Evolutionary conservation across 2,113 vertebrate species (phyloP), one percentile per base, ranked within the genome.

Genomic region (Cavia aperea): DNA sequence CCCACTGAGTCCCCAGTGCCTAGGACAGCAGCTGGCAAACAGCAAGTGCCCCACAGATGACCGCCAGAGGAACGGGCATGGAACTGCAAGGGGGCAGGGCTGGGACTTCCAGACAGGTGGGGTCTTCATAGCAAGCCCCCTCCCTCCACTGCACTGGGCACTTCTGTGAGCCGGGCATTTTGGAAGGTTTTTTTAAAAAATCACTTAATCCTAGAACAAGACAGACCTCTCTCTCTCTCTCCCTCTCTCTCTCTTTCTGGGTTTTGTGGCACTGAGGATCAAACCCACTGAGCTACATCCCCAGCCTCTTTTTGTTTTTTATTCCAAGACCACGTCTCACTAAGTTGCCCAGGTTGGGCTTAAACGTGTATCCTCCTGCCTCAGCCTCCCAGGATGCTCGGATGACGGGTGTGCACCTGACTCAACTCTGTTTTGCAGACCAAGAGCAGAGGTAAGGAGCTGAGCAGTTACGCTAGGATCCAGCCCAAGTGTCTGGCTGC

Each of bases 391-490:
- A 54, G 77, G 56, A 54, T 36, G 24, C 4, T 56, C 51, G 77
- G 49, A 79, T 54, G 33, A 56, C 49, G 36, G 49, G 51, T 36
- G 77, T 56, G 49, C 51, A 36, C 46, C 75, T 3, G 7, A 46
- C 46, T 19, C 65, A 21, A 13, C n/a, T 86, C 86, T 10, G 10
- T n/a, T 62, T 73, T 82, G 54, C 75, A 93, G 65, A 78, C 78
- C 18, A 21, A 68, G 54, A 36, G 16, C 0, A 0, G 11, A 31
- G 7, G 23, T 14, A 11, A 31, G 10, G 23, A 16, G 7, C 21
- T 26, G 33, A 15, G 2, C 21, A 14, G 4, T 4, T 39, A 7
- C 7, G 68, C 36, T 10, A 15, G 1, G 68, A 21, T n/a, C 18
- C 63, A 11, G 14, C 33, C 43, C 7, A 2, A 23, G 66, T 24